These are phyloP conservation scores for Vanessa tameamea DNA, from an alignment of 1,140 invertebrate species.

Conservation along the genomic window DNA sequence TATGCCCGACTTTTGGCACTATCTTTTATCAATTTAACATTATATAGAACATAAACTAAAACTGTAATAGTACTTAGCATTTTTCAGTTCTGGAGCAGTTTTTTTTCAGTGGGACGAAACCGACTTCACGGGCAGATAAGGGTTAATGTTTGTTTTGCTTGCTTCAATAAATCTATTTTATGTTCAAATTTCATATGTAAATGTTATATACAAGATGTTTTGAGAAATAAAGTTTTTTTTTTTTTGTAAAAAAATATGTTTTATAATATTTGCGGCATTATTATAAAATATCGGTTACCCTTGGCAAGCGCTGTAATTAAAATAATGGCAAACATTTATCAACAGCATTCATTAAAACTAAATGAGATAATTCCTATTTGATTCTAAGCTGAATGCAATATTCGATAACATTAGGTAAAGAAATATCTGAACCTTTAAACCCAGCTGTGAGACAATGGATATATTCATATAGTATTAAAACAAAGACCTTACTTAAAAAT, in stretches of 20 bases:
- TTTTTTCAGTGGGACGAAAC: no score
- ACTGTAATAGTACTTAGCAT: no score
- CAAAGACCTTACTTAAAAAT: neutral
- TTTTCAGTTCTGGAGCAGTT: no score
- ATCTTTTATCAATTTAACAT: no score
- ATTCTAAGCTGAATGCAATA: slow-evolving; percentile 31
- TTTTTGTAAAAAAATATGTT: slow-evolving; percentile 8
- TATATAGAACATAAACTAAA: no score
- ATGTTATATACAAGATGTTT: neutral
- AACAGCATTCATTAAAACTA: slow-evolving; percentile 33
- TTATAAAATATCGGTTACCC: slow-evolving; percentile 28
- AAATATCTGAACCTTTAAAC: neutral
- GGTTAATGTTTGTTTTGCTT: neutral
- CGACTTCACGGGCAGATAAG: no score
- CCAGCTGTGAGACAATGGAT: slow-evolving; percentile 10
- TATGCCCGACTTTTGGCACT: no score
- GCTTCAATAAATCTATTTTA: neutral
- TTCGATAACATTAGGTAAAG: slow-evolving; percentile 32
- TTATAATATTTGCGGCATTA: slow-evolving; percentile 9
- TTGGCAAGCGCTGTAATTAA: slow-evolving; percentile 36
- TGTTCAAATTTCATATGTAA: neutral
- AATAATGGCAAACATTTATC: slow-evolving; percentile 38
- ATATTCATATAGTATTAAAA: neutral
- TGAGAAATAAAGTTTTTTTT: neutral
- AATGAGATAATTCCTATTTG: slow-evolving; percentile 41